A percentile compares a stretch with the other conserved stretches of the same genome.
phyloP scores from a whole-genome alignment of 1,140 invertebrate species.

The Cephus cinctus region DNA sequence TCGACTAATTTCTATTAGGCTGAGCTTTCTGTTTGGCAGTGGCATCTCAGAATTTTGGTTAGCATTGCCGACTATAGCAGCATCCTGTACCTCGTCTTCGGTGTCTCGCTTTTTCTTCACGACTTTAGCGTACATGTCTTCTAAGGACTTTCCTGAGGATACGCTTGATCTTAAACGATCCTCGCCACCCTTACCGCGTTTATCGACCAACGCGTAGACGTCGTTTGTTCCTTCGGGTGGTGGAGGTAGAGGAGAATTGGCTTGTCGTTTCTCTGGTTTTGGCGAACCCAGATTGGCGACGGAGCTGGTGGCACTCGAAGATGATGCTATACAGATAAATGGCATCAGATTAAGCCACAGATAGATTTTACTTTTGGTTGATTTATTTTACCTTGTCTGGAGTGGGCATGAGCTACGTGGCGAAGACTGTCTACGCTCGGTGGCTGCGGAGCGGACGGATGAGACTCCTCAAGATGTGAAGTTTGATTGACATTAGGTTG shows the following conservation, averaged over 20 bases:
- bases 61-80: slow-evolving; percentile 12
- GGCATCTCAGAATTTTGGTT: slow-evolving; percentile 27
- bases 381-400: slow-evolving; percentile 63
- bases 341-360: not conserved
- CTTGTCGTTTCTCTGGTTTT: slow-evolving; percentile 83
- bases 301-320: slow-evolving; percentile 73
- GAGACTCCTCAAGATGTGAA: slow-evolving; percentile 34
- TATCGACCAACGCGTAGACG: slow-evolving; percentile 42
- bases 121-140: slow-evolving; percentile 88
- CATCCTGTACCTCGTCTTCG: slow-evolving; percentile 25
- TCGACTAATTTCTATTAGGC: slow-evolving; percentile 42
- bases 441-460: slow-evolving; percentile 54
- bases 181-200: slow-evolving; percentile 46
- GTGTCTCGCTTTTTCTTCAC: slow-evolving; percentile 62
- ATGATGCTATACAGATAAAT: slow-evolving; percentile 61
- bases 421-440: slow-evolving; percentile 63
- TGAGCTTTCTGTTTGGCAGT: slow-evolving; percentile 33
- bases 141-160: slow-evolving; percentile 62
- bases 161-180: slow-evolving; percentile 38
- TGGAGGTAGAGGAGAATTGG: slow-evolving; percentile 78
- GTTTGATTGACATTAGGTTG: slow-evolving; percentile 37
- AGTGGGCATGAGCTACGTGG: slow-evolving; percentile 66
- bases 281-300: slow-evolving; percentile 74
- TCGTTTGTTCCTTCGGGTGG: slow-evolving; percentile 58
- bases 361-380: not conserved